Conservation (phyloP, 2,113 vertebrate species). For the Machaerirhynchus nigripectus region DNA sequence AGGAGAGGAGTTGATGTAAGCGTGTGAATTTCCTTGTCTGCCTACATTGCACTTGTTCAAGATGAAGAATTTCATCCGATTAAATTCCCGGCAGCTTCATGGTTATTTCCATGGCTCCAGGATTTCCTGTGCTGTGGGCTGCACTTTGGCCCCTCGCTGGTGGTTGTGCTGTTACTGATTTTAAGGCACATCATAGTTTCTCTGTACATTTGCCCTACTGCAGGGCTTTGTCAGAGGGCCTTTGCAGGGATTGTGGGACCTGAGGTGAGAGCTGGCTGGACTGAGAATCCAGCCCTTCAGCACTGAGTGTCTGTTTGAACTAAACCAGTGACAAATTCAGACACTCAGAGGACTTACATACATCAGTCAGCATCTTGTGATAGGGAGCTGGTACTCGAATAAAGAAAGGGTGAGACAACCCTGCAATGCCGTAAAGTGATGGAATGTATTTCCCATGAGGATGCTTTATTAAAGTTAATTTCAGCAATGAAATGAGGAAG, state of each 20-base stretch:
- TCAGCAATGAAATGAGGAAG: background rate
- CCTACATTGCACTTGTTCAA: too few relatives aligned
- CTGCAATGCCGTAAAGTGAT: background rate
- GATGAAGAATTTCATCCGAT: background rate
- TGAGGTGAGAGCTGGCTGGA: background rate
- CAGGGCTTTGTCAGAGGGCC: background rate
- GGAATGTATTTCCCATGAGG: background rate
- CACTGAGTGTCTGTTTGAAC: background rate
- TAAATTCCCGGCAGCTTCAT: background rate
- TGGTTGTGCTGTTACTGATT: background rate
- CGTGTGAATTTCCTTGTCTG: background rate
- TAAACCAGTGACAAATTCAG: background rate
- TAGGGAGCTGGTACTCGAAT: background rate
- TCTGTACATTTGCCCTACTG: background rate
- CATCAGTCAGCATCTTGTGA: background rate
- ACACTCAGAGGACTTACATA: background rate
- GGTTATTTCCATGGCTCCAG: background rate
- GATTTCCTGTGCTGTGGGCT: background rate
- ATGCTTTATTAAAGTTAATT: background rate
- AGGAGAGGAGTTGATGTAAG: background rate
- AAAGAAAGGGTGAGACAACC: background rate
- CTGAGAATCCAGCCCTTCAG: background rate
- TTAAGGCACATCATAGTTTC: background rate
- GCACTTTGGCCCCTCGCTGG: background rate
- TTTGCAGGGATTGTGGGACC: background rate